Evolutionary conservation across 2,797 vertebrate species (phyloP), one percentile per base, ranked within the genome.

Genomic region (Phalloptychus januarius): DNA sequence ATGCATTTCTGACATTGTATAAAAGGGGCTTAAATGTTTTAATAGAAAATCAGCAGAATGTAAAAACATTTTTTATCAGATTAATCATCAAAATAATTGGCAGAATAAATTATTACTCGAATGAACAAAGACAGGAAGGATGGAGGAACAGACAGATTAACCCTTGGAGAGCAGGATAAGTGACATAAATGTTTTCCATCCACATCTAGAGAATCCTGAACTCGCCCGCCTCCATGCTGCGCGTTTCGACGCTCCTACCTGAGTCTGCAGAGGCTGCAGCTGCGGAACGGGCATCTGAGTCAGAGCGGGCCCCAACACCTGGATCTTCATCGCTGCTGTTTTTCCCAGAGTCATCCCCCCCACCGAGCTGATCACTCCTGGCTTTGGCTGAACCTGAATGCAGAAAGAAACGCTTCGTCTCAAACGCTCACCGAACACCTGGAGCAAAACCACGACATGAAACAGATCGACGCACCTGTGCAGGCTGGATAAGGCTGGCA

Each of bases 331-430:
- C 6, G 95, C 93, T 46, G 89, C 93, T 46, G 89, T 93, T 79
- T 96, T 96, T 40, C 93, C 94, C 33, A 96, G 88, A 78, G 84
- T 83, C 71, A 95, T 88, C n/a, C 95, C 90, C 36, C 96, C 91
- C 2, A 96, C 91, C 4, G 94, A 95, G 83, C 94, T 95, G 88
- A 97, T 96, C 79, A 96, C 95, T 48, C 95, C 96, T 25, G 96
- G 87, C 83, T 97, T 97, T 40, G 95, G 84, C 96, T 97, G 92
- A 69, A 89, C 83, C 81, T 88, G 42, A 1, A 58, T 74, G 18
- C 0, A 79, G 12, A 81, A 12, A 18, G 2, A 36, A 61, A 72
- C 1, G 4, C 18, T 1, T 8, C 7, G 0, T 20, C 44, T 33
- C 28, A 56, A 40, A 33, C 2, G 11, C 7, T 23, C 12, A 42